Base-by-base conservation (phyloP, 2,113 vertebrate genomes). In the Girardinichthys multiradiatus region DNA sequence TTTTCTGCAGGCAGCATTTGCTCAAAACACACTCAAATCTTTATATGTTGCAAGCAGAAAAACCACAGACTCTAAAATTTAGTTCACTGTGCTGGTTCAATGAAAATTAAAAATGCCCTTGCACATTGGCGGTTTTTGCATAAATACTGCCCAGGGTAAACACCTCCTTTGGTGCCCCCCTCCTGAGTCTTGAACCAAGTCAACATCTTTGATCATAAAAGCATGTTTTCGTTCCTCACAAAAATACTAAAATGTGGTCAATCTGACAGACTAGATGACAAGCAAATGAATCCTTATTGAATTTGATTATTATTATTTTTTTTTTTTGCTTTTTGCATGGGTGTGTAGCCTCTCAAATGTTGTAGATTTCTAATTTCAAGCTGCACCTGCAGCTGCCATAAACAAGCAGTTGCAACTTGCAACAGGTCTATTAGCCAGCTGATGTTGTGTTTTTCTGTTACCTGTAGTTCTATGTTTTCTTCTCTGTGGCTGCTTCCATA, bases 1-100 rank as follows among this genome's bases (percentile, higher is more conserved):
- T 84, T 68, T n/a, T 72, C 72, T 65, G 62, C 65, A 33, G 35
- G n/a, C 12, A 39, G 59, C 21, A 6, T 86, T 82, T 76, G 73
- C 79, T 86, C 77, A 78, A 26, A 57, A 64, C 77, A 78, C 71
- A 65, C 77, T 85, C 31, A 78, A 79, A 70, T 70, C 71, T 30
- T 69, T 15, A 48, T 77, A 72, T 69, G 70, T 63, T 73, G 86
- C 72, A 81, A 73, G 73, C 59, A 64, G 59, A 76, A 27, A 68
- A 61, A 58, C 62, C 51, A 65, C 73, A 68, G 28, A 51, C 70
- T 24, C 6, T 57, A 30, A 80, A 54, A 75, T 24, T 30, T 29
- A 1, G 10, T 61, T 10, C 8, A 48, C 21, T 24, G 48, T 54
- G 24, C 28, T 14, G 4, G 33, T 64, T 70, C 17, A 28, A 42